Conservation (phyloP, 2,888 invertebrate species). For the Fabriciana adippe region DNA sequence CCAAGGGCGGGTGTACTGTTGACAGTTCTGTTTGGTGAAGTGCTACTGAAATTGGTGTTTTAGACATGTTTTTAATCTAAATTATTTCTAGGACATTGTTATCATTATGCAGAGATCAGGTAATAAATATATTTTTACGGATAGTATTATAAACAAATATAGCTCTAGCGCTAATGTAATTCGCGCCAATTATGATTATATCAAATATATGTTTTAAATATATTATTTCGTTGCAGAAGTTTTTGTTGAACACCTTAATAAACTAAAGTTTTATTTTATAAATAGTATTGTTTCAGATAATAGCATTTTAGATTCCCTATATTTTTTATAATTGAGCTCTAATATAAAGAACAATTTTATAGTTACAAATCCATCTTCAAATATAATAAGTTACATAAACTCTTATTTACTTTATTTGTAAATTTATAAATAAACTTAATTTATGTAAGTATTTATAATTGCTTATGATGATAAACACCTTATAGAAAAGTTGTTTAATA, state of each 20-base stretch:
- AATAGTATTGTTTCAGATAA: too few relatives aligned
- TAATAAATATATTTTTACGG: conserved; percentile 46
- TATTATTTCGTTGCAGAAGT: conserved; percentile 7
- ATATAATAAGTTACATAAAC: too few relatives aligned
- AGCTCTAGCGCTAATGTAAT: conserved; percentile 5
- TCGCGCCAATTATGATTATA: conserved; percentile 32
- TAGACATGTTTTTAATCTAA: conserved; percentile 75
- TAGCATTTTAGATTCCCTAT: too few relatives aligned
- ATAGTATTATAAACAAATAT: not conserved
- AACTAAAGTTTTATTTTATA: too few relatives aligned
- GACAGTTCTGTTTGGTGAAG: conserved; percentile 66
- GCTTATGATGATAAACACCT: not conserved
- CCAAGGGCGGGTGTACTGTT: conserved; percentile 74
- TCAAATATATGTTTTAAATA: conserved; percentile 17
- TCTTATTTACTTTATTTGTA: not conserved
- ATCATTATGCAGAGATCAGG: conserved; percentile 79
- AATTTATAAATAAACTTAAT: not conserved
- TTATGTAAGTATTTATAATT: conserved; percentile 1
- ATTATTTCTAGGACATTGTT: conserved; percentile 53
- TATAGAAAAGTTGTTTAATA: not conserved
- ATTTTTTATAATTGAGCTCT: too few relatives aligned
- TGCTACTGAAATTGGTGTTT: conserved; percentile 59
- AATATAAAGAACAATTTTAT: too few relatives aligned
- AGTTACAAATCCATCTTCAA: too few relatives aligned
- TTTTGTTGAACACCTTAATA: not conserved